Evolutionary conservation across 2,113 vertebrate species (phyloP), one percentile per base, ranked within the genome.

Genomic region (Rhinolophus sinicus): DNA sequence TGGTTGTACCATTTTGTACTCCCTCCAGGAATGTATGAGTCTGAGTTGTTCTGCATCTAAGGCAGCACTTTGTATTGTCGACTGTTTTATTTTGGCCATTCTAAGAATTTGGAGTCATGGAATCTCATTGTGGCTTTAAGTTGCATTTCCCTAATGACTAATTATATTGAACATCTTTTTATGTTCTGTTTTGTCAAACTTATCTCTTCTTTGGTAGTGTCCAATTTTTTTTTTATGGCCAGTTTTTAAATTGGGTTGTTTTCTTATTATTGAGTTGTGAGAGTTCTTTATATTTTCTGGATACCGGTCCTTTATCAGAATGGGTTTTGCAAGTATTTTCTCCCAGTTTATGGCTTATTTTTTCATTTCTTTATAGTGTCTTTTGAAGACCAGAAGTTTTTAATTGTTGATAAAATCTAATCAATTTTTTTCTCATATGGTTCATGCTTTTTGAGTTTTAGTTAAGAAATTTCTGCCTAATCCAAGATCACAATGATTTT

Each of bases 31-130:
- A 40, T 30, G 50, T 19, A 26, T 40, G 35, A 44, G 14, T 65
- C 47, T 72, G 81, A 90, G 52, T 73, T 67, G 19, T 14, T 72
- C 30, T 40, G 22, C 4, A 44, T 60, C 28, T 18, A 13, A 69
- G 33, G 33, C 13, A 75, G 28, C 38, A 40, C 30, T 75, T 86
- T 38, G 4, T 60, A 52, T 52, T 75, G 33, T 22, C 80, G 81
- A 33, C 35, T 76, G 21, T 87, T 67, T 81, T 28, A 16, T 90
- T 80, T 93, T 80, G 90, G 73, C 24, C 24, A 80, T 81, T 96
- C 38, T 52, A 81, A 90, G 64, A 85, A 30, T 60, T 40, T 90
- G 33, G 8, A 11, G 10, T 86, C 44, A 16, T 15, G 2, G 22
- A 44, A 44, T 76, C 69, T 54, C 21, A 65, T 44, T 83, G 21